phyloP scores from a whole-genome alignment of 2,797 vertebrate genomes.

The Girardinus metallicus region DNA sequence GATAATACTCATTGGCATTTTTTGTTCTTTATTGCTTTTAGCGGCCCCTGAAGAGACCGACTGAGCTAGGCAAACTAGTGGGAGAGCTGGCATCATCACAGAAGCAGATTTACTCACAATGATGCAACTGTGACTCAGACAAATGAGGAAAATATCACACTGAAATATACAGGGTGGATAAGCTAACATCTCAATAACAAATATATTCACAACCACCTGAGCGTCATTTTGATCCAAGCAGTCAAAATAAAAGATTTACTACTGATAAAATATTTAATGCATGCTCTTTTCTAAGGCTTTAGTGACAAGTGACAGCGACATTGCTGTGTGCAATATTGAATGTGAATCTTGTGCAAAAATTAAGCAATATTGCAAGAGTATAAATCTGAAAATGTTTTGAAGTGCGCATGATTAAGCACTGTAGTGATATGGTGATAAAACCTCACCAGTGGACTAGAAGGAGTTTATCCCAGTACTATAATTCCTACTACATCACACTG shows the following conservation, averaged over 20 bases:
- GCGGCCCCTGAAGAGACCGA: constrained; percentile 65
- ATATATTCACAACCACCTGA: neutral
- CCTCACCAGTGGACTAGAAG: neutral
- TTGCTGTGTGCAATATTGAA: neutral
- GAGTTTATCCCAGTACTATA: neutral
- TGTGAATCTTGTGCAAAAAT: neutral
- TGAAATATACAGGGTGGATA: neutral
- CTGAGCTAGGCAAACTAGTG: constrained; percentile 56
- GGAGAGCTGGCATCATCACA: constrained; percentile 59
- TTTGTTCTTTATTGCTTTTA: constrained; percentile 77
- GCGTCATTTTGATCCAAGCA: neutral
- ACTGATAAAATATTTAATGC: neutral
- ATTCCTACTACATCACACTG: neutral
- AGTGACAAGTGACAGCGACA: neutral
- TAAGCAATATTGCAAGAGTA: neutral
- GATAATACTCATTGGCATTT: constrained; percentile 68
- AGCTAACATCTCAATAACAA: neutral
- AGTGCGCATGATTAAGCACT: neutral
- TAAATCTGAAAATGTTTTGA: neutral
- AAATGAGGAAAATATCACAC: neutral
- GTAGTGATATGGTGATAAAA: neutral
- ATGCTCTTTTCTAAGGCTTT: neutral
- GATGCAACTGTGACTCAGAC: constrained; percentile 39
- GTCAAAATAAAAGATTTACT: neutral
- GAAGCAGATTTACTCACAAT: constrained; percentile 40